Evolutionary conservation across 30 jellyfish, hydroid and myxozoan genomes (phyloP).

Genomic region (Aurelia sp.): DNA sequence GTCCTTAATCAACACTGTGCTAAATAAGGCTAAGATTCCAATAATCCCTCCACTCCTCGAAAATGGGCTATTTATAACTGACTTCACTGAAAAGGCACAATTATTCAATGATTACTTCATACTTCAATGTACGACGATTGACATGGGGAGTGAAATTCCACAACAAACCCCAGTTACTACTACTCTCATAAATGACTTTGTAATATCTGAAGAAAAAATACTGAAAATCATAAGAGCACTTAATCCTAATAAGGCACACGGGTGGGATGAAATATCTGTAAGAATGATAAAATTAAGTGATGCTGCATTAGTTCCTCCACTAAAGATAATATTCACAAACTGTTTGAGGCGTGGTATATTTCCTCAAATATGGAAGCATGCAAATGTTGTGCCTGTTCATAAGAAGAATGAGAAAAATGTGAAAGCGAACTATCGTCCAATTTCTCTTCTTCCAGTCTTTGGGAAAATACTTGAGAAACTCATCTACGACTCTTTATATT

Average conservation of each 20-base stretch:
- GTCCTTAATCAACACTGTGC: slow-evolving; percentile 64
- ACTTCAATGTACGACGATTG: slow-evolving; percentile 69
- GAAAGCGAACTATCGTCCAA: too few species aligned
- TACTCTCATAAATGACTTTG: slow-evolving; percentile 45
- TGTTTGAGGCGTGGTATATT: too few species aligned
- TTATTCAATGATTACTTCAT: slow-evolving; percentile 59
- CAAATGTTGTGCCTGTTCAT: too few species aligned
- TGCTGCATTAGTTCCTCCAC: too few species aligned
- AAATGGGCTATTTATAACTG: slow-evolving; percentile 69
- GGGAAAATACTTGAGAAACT: too few species aligned
- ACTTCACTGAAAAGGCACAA: slow-evolving; percentile 71
- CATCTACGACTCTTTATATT: too few species aligned
- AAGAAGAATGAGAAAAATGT: too few species aligned
- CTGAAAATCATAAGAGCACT: slow-evolving; percentile 52
- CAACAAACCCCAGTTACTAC: slow-evolving; percentile 33
- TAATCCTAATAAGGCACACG: neutral
- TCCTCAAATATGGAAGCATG: too few species aligned
- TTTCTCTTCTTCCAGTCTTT: too few species aligned
- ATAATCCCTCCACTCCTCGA: slow-evolving; percentile 68
- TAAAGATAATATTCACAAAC: neutral
- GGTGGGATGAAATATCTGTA: too few species aligned
- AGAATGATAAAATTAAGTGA: too few species aligned
- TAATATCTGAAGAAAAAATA: slow-evolving; percentile 52
- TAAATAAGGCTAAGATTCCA: slow-evolving; percentile 70
- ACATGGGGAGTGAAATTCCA: slow-evolving; percentile 70